Evolutionary conservation across 2,888 invertebrate species (phyloP), one percentile per base, ranked within the genome.

Genomic region (Neocrepidodera transversa): DNA sequence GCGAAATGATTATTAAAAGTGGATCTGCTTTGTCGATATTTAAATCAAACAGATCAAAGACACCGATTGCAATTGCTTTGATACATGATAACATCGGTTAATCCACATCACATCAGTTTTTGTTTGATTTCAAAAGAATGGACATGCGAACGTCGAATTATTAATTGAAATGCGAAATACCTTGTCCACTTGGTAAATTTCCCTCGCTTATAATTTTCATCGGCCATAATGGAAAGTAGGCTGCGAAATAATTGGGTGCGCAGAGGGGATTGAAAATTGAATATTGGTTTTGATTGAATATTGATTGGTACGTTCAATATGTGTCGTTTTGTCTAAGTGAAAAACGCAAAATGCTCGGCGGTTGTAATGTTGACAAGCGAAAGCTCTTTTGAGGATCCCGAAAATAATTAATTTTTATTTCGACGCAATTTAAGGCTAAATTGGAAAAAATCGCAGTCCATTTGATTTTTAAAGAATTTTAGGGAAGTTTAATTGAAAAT

Each of bases 281-380:
- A 60, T 55, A 54, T 54, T 58, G 55, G 45, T 43, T 40, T 57
- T 61, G 61, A 64, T 61, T 61, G 61, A 58, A 61, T 61, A 64
- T 64, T 57, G 64, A 64, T 64, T 54, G 57, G 45, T 5, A 5
- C 53, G 28, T 58, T 53, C 47, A 52, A 38, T 49, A 55, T 58
- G 55, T 58, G 53, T 53, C 53, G 36, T 52, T 58, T 59, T 56
- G 58, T 56, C 26, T 35, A 42, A 32, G 50, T 28, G 23, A 43
- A 43, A 56, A 56, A 30, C n/a, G 11, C 42, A 36, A 28, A 42
- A 6, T 30, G 30, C 6, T 23, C 3, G n/a, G n/a, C 10, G 30
- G n/a, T n/a, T 30, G 2, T 30, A 30, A 30, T 30, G 30, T 30
- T n/a, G 30, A 30, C 30, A 30, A n/a, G 30, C 30, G 30, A 30